Conservation (phyloP, 2,888 invertebrate species). For the Diadegma fenestrale region DNA sequence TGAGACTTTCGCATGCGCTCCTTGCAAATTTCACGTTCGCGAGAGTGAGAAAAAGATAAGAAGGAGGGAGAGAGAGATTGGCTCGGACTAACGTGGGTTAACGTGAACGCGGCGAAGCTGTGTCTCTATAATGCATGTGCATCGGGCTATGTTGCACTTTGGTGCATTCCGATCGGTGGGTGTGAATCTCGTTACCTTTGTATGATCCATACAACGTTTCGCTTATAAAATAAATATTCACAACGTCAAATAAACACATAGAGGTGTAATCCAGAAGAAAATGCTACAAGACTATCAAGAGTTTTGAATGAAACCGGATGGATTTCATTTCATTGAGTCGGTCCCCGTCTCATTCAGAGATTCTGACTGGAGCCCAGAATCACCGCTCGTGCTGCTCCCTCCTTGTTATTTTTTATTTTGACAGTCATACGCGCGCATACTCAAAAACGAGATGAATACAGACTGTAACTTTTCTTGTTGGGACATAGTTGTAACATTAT, state of each 20-base stretch:
- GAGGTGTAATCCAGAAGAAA: conserved; percentile 12
- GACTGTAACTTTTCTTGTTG: conserved; percentile 48
- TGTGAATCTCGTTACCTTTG: conserved; percentile 74
- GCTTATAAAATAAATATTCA: conserved; percentile 56
- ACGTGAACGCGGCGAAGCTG: conserved; percentile 55
- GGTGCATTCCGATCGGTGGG: conserved; percentile 75
- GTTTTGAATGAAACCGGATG: conserved; percentile 45
- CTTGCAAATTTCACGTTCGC: conserved; percentile 48
- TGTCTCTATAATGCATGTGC: conserved; percentile 44
- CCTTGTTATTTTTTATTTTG: conserved; percentile 56
- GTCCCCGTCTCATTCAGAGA: conserved; percentile 29
- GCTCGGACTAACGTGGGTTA: conserved; percentile 68
- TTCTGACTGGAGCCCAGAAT: conserved; percentile 17
- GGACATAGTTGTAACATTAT: conserved; percentile 53
- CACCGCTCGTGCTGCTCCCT: background rate
- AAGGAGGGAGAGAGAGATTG: conserved; percentile 10
- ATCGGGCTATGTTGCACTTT: conserved; percentile 67
- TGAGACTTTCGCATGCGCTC: conserved; percentile 65
- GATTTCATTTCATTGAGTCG: conserved; percentile 48
- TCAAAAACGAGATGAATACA: conserved; percentile 23
- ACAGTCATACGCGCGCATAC: conserved; percentile 45
- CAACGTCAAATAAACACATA: conserved; percentile 30
- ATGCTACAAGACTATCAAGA: conserved; percentile 19
- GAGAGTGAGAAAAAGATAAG: background rate
- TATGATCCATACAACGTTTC: conserved; percentile 57